Conservation (phyloP, 2,113 vertebrate species). For the Empidonax alnorum region DNA sequence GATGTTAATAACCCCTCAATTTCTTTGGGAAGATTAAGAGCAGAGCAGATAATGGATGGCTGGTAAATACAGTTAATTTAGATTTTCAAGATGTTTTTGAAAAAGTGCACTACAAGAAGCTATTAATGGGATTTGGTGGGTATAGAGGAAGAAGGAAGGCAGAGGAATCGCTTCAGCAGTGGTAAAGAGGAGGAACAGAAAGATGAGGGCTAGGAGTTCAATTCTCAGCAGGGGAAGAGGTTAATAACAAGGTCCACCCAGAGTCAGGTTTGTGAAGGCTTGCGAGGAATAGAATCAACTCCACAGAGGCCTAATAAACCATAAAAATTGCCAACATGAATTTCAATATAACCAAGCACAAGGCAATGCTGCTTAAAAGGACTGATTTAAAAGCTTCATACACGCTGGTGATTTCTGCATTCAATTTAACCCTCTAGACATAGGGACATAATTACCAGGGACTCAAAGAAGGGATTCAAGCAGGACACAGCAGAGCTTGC, state of each 20-base stretch:
- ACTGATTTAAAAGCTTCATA: background rate
- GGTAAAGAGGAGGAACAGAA: background rate
- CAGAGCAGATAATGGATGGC: background rate
- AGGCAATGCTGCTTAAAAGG: background rate
- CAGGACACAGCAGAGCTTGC: background rate
- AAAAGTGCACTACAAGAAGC: background rate
- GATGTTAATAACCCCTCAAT: background rate
- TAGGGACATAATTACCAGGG: background rate
- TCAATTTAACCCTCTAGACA: background rate
- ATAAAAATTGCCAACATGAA: background rate
- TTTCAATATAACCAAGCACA: background rate
- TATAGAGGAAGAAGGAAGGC: background rate
- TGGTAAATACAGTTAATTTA: conserved; percentile 2
- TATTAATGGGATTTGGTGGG: background rate
- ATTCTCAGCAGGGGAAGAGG: background rate
- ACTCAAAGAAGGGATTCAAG: background rate
- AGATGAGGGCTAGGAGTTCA: background rate
- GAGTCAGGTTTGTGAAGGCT: background rate
- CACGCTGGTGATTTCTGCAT: background rate
- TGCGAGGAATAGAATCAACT: background rate
- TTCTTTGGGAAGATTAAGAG: conserved; percentile 13
- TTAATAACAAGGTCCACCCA: conserved; percentile 17
- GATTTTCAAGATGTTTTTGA: background rate
- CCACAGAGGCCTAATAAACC: conserved; percentile 5
- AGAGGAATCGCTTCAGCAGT: background rate